Conservation (phyloP, 2,888 invertebrate species). For the Agelastica alni region DNA sequence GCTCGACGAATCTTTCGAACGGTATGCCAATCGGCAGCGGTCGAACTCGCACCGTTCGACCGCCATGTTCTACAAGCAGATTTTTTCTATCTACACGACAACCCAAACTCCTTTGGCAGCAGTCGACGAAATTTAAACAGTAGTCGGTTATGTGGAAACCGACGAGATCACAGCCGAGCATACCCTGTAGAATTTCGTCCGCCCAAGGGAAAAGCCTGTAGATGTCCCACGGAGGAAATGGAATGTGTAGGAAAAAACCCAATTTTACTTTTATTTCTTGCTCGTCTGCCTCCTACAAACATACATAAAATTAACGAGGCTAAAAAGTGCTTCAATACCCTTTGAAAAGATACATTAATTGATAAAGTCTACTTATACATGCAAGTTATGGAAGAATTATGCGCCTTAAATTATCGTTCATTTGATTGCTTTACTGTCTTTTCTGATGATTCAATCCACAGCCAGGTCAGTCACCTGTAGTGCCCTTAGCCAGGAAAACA, state of each 20-base stretch:
- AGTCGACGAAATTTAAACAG: slow-evolving; percentile 88
- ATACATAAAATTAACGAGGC: no score
- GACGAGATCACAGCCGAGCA: slow-evolving; percentile 91
- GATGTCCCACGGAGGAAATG: slow-evolving; percentile 94
- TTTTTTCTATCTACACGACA: slow-evolving; percentile 88
- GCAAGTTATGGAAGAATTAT: no score
- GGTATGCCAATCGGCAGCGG: slow-evolving; percentile 90
- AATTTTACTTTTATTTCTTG: slow-evolving; percentile 76
- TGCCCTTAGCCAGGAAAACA: no score
- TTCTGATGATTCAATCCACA: no score
- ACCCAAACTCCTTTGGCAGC: slow-evolving; percentile 84
- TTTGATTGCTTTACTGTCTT: no score
- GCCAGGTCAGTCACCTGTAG: no score
- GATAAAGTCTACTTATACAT: no score
- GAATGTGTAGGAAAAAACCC: slow-evolving; percentile 93
- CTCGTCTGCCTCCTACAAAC: slow-evolving; percentile 70
- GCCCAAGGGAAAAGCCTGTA: slow-evolving; percentile 89
- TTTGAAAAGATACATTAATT: no score
- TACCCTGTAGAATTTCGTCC: slow-evolving; percentile 91
- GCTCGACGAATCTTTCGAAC: slow-evolving; percentile 80
- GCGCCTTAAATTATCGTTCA: no score
- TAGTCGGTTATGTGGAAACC: slow-evolving; percentile 92
- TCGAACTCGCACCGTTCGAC: slow-evolving; percentile 80
- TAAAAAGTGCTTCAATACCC: no score
- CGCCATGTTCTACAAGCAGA: slow-evolving; percentile 84